Conservation (phyloP, 1,140 invertebrate genomes). For the Apolygus lucorum region DNA sequence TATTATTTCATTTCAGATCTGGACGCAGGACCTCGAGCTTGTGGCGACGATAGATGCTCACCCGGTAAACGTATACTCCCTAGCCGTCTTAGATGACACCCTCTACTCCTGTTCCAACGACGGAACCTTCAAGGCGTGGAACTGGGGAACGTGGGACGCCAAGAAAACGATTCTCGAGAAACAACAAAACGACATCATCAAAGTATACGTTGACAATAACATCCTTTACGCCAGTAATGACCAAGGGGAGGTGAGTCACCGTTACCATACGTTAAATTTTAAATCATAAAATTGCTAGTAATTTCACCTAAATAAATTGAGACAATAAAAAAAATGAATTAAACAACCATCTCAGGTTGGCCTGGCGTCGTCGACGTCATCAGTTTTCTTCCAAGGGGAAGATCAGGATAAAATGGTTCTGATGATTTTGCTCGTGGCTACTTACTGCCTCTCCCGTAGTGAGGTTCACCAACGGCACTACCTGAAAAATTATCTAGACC, state of each 20-base stretch:
- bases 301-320: too few species aligned
- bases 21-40: conserved; percentile 41
- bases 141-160: conserved; percentile 34
- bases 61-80: conserved; percentile 39
- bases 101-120: conserved; percentile 45
- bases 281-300: too few species aligned
- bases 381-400: not conserved
- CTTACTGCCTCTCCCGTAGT: too few species aligned
- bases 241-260: conserved; percentile 43
- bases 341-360: not conserved
- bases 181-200: conserved; percentile 38
- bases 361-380: not conserved
- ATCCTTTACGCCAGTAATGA: conserved; percentile 41
- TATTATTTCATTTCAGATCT: conserved; percentile 38
- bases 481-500: too few species aligned
- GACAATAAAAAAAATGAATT: too few species aligned
- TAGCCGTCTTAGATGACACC: conserved; percentile 38
- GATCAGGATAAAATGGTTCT: not conserved
- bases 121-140: conserved; percentile 42
- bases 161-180: conserved; percentile 35
- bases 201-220: conserved; percentile 36
- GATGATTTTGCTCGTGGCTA: too few species aligned
- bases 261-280: too few species aligned
- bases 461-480: too few species aligned
- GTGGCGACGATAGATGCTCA: conserved; percentile 41